Conservation (phyloP, 2,113 vertebrate genomes). For the Oreochromis aureus region DNA sequence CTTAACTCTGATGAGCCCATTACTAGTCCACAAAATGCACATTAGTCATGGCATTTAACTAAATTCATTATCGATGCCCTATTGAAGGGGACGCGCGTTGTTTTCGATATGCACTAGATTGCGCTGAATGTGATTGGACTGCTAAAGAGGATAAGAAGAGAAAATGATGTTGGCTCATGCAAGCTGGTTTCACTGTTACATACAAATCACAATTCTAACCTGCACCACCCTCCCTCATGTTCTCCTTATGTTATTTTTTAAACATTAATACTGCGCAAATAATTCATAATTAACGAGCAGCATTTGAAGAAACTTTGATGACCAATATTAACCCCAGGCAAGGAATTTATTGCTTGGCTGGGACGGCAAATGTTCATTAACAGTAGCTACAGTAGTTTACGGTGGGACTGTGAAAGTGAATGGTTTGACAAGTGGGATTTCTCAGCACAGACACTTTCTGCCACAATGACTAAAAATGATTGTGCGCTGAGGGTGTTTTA, state of each 20-base stretch:
- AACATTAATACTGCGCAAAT: not conserved
- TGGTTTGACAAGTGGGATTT: slow-evolving; percentile 32
- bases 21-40: slow-evolving; percentile 29
- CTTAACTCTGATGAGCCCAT: slow-evolving; percentile 26
- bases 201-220: not conserved
- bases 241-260: not conserved
- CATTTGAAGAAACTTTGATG: not conserved
- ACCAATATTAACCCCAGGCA: not conserved
- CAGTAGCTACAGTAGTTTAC: slow-evolving; percentile 1
- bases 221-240: not conserved
- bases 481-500: slow-evolving; percentile 54
- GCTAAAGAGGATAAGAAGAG: slow-evolving; percentile 8
- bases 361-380: slow-evolving; percentile 24
- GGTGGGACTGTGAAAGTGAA: slow-evolving; percentile 1
- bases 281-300: not conserved
- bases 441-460: slow-evolving; percentile 39
- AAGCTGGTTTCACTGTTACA: not conserved
- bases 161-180: not conserved
- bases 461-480: slow-evolving; percentile 37
- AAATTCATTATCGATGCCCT: slow-evolving; percentile 57
- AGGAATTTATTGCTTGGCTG: not conserved
- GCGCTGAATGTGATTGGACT: slow-evolving; percentile 23
- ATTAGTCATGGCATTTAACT: slow-evolving; percentile 57
- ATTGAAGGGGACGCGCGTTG: slow-evolving; percentile 49
- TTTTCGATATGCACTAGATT: slow-evolving; percentile 37